phyloP scores from a whole-genome alignment of 2,797 vertebrate species.

The Atherinosoma microstoma region DNA sequence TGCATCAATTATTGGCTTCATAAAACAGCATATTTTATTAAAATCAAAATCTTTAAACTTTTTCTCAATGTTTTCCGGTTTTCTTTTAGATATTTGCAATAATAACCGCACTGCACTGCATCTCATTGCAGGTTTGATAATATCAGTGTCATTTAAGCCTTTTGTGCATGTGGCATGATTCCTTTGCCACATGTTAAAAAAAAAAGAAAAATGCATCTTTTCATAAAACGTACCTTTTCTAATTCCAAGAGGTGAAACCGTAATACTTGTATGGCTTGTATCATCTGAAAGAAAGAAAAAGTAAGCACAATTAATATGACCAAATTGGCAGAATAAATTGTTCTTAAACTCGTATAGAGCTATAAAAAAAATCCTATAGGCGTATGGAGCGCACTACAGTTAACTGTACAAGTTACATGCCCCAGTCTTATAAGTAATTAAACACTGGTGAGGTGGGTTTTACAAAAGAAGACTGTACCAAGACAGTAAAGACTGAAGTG shows the following conservation, averaged over 20 bases:
- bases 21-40: slow-evolving; percentile 35
- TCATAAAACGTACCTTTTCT: slow-evolving; percentile 93
- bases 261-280: slow-evolving; percentile 99
- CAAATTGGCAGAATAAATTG: not conserved
- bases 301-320: slow-evolving; percentile 33
- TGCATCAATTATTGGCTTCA: slow-evolving; percentile 50
- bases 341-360: not conserved
- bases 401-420: slow-evolving; percentile 10
- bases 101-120: not conserved
- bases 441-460: slow-evolving; percentile 57
- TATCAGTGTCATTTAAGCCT: slow-evolving; percentile 6
- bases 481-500: slow-evolving; percentile 65
- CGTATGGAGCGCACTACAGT: not conserved
- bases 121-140: slow-evolving; percentile 8
- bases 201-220: not conserved
- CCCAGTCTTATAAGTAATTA: slow-evolving; percentile 31
- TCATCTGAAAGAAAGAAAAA: slow-evolving; percentile 89
- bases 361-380: not conserved
- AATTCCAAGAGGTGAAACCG: slow-evolving; percentile 99
- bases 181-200: not conserved
- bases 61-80: slow-evolving; percentile 4
- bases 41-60: slow-evolving; percentile 32
- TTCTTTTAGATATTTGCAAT: slow-evolving; percentile 21
- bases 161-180: slow-evolving; percentile 21
- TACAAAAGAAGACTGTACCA: slow-evolving; percentile 36